These are phyloP conservation scores for Euphydryas editha DNA, from an alignment of 2,888 invertebrate species.

Conservation along the genomic window DNA sequence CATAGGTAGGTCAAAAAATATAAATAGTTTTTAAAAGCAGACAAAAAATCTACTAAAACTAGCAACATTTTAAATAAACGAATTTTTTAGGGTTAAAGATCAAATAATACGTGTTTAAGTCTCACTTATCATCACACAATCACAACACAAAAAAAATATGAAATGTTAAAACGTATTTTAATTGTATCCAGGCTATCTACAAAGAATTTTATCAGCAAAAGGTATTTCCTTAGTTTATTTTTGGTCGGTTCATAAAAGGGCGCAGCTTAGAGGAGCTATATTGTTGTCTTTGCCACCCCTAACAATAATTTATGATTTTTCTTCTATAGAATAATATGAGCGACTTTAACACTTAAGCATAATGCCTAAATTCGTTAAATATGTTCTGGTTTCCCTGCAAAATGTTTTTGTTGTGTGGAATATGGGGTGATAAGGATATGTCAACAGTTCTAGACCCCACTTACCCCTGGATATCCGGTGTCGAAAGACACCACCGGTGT, in stretches of 20 bases:
- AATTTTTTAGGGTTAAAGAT: too few relatives aligned
- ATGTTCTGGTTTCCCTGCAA: slow-evolving; percentile 13
- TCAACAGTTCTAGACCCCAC: slow-evolving; percentile 64
- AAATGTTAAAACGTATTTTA: slow-evolving; percentile 1
- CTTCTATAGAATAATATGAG: neutral
- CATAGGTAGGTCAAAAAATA: too few relatives aligned
- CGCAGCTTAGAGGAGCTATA: slow-evolving; percentile 19
- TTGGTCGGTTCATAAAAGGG: slow-evolving; percentile 26
- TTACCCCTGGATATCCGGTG: slow-evolving; percentile 62
- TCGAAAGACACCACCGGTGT: slow-evolving; percentile 47
- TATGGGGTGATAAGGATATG: slow-evolving; percentile 64
- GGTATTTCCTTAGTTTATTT: slow-evolving; percentile 28
- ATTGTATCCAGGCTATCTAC: neutral
- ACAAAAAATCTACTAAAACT: too few relatives aligned
- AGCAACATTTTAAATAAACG: too few relatives aligned
- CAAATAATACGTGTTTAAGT: neutral
- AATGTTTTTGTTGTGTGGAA: slow-evolving; percentile 35
- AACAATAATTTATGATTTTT: slow-evolving; percentile 16
- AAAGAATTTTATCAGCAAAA: slow-evolving; percentile 23
- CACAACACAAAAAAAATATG: neutral
- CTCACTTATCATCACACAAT: neutral
- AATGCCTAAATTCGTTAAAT: slow-evolving; percentile 4
- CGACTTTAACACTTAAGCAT: neutral
- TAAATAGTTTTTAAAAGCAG: too few relatives aligned
- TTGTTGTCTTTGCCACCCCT: slow-evolving; percentile 43